These are phyloP conservation scores for Drosophila paramelanica DNA, from an alignment of 2,888 invertebrate species.

Conservation along the genomic window DNA sequence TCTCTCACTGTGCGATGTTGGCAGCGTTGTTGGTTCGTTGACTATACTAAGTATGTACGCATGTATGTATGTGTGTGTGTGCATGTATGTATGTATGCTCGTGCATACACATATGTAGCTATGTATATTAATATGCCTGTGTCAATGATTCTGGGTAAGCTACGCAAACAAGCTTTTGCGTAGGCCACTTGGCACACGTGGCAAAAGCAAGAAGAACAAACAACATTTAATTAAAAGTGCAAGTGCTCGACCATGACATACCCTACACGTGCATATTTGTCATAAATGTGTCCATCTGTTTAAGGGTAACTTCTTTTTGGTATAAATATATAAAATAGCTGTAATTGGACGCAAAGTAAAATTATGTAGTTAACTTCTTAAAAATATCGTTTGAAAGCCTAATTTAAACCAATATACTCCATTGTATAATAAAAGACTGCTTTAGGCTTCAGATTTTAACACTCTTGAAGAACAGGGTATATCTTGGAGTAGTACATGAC, in stretches of 20 bases:
- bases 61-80: neutral
- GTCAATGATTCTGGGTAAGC: constrained; percentile 18
- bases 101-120: neutral
- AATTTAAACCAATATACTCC: no score
- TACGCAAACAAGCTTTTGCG: constrained; percentile 14
- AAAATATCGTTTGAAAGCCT: no score
- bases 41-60: constrained; percentile 7
- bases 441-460: no score
- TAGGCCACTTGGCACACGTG: constrained; percentile 33
- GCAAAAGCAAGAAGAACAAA: constrained; percentile 20
- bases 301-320: no score
- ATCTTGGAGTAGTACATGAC: no score
- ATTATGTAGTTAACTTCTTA: no score
- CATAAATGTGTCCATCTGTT: no score
- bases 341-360: no score
- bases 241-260: constrained; percentile 13
- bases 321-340: no score
- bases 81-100: neutral
- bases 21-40: constrained; percentile 18
- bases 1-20: constrained; percentile 25
- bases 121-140: neutral
- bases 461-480: neutral
- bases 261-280: constrained; percentile 3
- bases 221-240: neutral
- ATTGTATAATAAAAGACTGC: no score